A percentile compares a stretch with the other conserved stretches of the same genome.
Evolutionary conservation across 2,888 invertebrate genomes (phyloP).

Genomic region (Metallyticus violacea): DNA sequence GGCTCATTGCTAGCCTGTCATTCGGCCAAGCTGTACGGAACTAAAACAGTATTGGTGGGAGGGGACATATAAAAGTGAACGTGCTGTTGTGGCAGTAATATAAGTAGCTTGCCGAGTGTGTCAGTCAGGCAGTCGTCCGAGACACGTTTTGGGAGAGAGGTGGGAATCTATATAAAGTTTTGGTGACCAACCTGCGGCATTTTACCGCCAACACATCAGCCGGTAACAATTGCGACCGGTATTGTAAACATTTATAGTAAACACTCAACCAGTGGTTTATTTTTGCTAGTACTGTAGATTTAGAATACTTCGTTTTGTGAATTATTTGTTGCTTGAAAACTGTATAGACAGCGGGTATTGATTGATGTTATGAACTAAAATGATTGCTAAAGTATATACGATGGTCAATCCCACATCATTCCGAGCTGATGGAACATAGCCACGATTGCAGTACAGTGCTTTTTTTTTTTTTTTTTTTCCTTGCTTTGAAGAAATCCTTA

Average conservation of each 20-base stretch:
- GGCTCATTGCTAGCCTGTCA: background rate
- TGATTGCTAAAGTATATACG: background rate
- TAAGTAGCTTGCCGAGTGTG: no score
- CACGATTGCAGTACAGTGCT: background rate
- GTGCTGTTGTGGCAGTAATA: background rate
- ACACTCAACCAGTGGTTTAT: background rate
- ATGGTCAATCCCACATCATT: background rate
- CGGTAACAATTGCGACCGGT: no score
- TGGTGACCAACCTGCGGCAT: background rate
- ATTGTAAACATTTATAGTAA: background rate
- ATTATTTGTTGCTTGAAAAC: background rate
- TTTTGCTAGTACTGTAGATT: no score
- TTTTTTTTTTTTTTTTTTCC: background rate
- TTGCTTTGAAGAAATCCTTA: background rate
- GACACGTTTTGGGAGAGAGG: no score
- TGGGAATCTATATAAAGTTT: background rate
- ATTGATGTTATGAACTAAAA: background rate
- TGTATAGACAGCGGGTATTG: background rate
- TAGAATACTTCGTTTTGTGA: background rate
- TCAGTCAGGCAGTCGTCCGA: no score
- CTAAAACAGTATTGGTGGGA: background rate
- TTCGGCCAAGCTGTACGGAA: background rate
- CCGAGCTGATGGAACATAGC: background rate
- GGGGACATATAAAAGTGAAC: background rate
- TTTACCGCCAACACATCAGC: no score